These are phyloP conservation scores for Phaonia tiefii DNA, from an alignment of 2,888 invertebrate species.

Conservation along the genomic window DNA sequence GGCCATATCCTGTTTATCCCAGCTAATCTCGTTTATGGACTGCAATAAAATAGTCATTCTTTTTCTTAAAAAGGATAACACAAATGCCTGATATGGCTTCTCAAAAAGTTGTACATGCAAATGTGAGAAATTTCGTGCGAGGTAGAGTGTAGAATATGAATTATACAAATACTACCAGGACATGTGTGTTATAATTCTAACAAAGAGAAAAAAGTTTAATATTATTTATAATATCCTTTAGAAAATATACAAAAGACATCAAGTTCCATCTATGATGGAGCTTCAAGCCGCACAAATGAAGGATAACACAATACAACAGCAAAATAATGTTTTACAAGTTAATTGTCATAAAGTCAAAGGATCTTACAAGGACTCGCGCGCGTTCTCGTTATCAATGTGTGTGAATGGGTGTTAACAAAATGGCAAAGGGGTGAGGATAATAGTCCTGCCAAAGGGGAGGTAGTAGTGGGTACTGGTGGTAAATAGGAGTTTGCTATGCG, in stretches of 20 bases:
- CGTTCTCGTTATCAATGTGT: constrained; percentile 8
- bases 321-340: constrained; percentile 62
- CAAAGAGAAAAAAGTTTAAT: constrained; percentile 60
- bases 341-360: constrained; percentile 70
- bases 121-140: constrained; percentile 1
- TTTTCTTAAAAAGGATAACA: constrained; percentile 21
- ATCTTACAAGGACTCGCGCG: constrained; percentile 38
- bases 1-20: constrained; percentile 10
- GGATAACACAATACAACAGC: constrained; percentile 23
- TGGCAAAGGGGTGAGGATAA: constrained; percentile 6
- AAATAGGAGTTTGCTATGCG: too few relatives aligned
- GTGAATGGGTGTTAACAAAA: not conserved
- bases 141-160: constrained; percentile 24
- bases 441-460: not conserved
- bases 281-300: constrained; percentile 42
- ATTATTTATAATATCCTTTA: constrained; percentile 66
- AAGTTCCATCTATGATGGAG: constrained; percentile 55
- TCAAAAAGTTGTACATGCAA: not conserved
- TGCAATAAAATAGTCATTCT: constrained; percentile 55
- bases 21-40: constrained; percentile 61
- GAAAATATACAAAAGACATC: constrained; percentile 56
- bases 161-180: constrained; percentile 28
- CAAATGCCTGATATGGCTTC: constrained; percentile 57
- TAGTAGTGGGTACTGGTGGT: not conserved
- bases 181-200: constrained; percentile 57